Evolutionary conservation across 2,797 vertebrate genomes (phyloP).

Genomic region (Nyctibius grandis): DNA sequence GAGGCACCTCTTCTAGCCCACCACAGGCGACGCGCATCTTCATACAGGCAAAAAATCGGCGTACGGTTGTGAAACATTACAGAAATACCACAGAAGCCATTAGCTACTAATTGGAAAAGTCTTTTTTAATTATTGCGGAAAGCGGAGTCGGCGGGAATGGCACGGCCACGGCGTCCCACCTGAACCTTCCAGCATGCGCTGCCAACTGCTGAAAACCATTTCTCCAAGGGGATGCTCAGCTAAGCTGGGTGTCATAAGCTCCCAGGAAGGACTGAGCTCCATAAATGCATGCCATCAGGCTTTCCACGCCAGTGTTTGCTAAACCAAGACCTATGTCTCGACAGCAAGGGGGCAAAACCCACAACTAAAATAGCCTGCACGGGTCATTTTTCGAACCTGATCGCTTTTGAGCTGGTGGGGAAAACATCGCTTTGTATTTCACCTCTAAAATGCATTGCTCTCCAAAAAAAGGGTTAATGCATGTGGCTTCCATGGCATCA

Average conservation of each 20-base stretch:
- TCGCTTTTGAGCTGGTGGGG: not conserved
- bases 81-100: constrained; percentile 5
- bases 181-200: not conserved
- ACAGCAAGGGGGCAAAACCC: not conserved
- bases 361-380: not conserved
- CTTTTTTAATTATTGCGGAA: constrained; percentile 45
- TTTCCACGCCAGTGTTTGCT: not conserved
- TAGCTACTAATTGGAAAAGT: not conserved
- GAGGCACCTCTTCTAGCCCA: not conserved
- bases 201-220: not conserved
- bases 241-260: not conserved
- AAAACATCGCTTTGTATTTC: not conserved
- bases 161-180: not conserved
- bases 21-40: not conserved
- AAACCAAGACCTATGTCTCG: not conserved
- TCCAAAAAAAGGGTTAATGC: not conserved
- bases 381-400: not conserved
- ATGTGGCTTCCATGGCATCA: constrained; percentile 70
- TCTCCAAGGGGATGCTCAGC: not conserved
- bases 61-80: rapidly evolving
- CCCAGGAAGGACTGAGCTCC: not conserved
- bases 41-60: not conserved
- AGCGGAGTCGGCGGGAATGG: not conserved
- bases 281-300: not conserved
- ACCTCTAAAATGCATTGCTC: not conserved